Percentiles rank a stretch among this genome's conserved stretches.
Conservation (phyloP, 2,113 vertebrate genomes). For the Lepus europaeus region DNA sequence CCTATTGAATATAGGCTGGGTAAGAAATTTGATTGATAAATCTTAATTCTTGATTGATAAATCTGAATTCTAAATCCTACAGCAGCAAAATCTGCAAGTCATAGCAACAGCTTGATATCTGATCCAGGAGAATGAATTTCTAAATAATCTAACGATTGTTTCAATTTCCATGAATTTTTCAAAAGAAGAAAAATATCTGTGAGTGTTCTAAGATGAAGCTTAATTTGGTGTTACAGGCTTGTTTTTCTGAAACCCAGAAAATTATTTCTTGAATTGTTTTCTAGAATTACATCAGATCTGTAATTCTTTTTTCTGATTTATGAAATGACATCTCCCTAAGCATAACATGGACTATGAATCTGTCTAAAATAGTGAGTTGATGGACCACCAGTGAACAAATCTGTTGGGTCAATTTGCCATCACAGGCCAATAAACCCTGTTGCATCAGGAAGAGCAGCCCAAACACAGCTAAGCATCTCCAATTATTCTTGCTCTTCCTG, state of each 20-base stretch:
- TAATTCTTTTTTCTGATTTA: slow-evolving; percentile 29
- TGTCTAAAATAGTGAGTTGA: slow-evolving; percentile 33
- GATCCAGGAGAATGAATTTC: slow-evolving; percentile 18
- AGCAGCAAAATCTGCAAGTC: neutral
- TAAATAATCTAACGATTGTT: neutral
- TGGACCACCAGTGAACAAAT: slow-evolving; percentile 9
- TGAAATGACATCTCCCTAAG: slow-evolving; percentile 30
- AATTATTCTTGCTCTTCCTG: slow-evolving; percentile 27
- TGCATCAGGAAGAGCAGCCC: neutral
- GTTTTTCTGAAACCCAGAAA: neutral
- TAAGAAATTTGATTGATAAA: neutral
- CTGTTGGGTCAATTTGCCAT: neutral
- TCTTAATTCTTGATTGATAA: slow-evolving; percentile 14
- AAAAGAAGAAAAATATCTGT: neutral
- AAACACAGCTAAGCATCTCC: neutral
- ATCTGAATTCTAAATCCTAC: too few relatives aligned
- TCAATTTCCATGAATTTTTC: neutral
- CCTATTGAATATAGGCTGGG: neutral
- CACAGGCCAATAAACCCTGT: neutral
- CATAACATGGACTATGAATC: neutral
- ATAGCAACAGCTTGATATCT: slow-evolving; percentile 7
- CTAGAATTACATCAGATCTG: slow-evolving; percentile 49
- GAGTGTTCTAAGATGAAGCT: neutral
- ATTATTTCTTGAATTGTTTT: slow-evolving; percentile 28
- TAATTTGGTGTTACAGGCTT: neutral